Percentiles rank a stretch among this genome's conserved stretches.
Conservation (phyloP, 2,888 invertebrate species). For the Meta bourneti region DNA sequence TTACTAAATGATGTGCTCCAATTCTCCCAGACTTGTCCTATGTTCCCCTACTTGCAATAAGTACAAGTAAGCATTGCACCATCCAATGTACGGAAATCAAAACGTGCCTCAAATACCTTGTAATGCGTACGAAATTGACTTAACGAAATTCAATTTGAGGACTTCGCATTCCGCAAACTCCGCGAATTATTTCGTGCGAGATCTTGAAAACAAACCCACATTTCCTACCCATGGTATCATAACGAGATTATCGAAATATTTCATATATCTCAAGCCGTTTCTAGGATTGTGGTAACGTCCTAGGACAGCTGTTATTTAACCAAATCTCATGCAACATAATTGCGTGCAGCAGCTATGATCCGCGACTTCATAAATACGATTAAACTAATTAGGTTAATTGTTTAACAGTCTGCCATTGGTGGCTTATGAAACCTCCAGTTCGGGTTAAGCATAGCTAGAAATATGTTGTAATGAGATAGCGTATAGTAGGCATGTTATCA, state of each 20-base stretch:
- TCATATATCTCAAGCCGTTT: background rate
- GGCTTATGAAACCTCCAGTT: background rate
- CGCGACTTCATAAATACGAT: background rate
- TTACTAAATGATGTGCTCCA: too few species aligned
- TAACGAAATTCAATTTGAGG: slow-evolving; percentile 47
- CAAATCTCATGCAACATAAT: background rate
- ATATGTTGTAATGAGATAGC: background rate
- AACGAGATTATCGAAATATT: slow-evolving; percentile 13
- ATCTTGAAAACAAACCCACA: background rate
- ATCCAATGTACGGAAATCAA: background rate
- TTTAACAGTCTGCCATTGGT: background rate
- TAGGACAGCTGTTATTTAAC: background rate
- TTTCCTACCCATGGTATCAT: background rate
- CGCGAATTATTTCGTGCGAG: background rate
- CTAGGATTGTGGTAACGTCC: background rate
- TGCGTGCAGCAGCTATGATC: background rate
- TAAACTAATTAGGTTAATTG: background rate
- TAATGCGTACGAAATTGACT: slow-evolving; percentile 32
- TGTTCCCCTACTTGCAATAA: too few species aligned
- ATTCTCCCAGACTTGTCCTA: too few species aligned
- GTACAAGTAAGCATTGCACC: background rate
- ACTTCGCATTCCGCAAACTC: slow-evolving; percentile 20
- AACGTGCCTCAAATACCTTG: slow-evolving; percentile 18
- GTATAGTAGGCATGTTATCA: background rate
- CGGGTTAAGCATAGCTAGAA: background rate